Conservation (phyloP, 1,140 invertebrate genomes). For the Oppia nitens region DNA sequence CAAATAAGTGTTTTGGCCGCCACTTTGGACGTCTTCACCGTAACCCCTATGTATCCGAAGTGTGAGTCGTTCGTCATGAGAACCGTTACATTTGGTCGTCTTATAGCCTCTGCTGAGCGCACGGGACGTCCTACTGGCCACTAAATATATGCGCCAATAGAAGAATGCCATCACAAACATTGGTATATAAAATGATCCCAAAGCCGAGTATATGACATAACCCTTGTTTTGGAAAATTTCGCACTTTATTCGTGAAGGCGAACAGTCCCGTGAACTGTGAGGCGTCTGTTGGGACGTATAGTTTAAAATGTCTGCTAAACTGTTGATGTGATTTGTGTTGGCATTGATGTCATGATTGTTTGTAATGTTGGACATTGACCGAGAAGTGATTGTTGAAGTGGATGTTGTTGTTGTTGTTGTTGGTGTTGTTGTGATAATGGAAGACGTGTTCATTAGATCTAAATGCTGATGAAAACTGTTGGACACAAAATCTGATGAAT, state of each 20-base stretch:
- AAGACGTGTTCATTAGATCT: background rate
- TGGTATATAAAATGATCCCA: slow-evolving; percentile 89
- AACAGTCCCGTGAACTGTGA: background rate
- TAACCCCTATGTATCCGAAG: slow-evolving; percentile 70
- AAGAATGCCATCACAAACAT: slow-evolving; percentile 93
- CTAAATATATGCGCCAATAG: slow-evolving; percentile 86
- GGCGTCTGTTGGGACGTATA: background rate
- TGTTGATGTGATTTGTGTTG: too few relatives aligned
- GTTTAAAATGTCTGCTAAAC: background rate
- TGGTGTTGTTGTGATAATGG: background rate
- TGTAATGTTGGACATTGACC: background rate
- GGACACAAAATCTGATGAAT: background rate
- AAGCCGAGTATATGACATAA: slow-evolving; percentile 63
- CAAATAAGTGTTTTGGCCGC: too few relatives aligned
- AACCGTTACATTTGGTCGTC: slow-evolving; percentile 52
- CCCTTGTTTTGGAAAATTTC: slow-evolving; percentile 75
- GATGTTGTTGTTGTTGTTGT: background rate
- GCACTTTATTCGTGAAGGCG: slow-evolving; percentile 32
- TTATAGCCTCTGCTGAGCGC: slow-evolving; percentile 65
- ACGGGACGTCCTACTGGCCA: slow-evolving; percentile 68
- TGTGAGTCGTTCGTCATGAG: slow-evolving; percentile 63
- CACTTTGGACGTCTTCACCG: background rate
- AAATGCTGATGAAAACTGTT: background rate
- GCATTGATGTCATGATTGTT: background rate
- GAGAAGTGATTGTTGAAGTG: background rate